Conservation (phyloP, 1,140 invertebrate species). For the Drosophila kanapiae region DNA sequence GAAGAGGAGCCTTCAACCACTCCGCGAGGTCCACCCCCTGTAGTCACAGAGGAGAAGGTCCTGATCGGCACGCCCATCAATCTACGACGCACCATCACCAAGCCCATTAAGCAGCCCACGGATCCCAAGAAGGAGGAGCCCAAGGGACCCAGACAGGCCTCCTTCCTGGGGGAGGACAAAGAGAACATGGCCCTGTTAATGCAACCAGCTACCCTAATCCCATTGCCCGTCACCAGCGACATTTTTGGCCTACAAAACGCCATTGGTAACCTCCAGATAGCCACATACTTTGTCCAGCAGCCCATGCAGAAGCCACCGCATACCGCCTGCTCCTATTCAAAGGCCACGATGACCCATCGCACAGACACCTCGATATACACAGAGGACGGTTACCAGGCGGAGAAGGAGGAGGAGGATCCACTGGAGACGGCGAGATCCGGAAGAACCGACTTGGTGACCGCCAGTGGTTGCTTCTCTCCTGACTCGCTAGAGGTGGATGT, state of each 20-base stretch:
- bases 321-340: conserved; percentile 51
- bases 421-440: conserved; percentile 27
- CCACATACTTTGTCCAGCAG: conserved; percentile 79
- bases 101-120: conserved; percentile 60
- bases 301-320: conserved; percentile 52
- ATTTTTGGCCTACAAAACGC: conserved; percentile 80
- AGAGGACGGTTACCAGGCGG: conserved; percentile 75
- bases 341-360: conserved; percentile 72
- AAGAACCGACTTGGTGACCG: conserved; percentile 41
- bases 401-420: conserved; percentile 64
- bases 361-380: conserved; percentile 76
- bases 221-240: conserved; percentile 78
- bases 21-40: conserved; percentile 26
- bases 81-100: conserved; percentile 72
- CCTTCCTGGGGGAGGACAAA: conserved; percentile 41
- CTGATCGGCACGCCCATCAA: conserved; percentile 84
- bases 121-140: conserved; percentile 12
- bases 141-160: conserved; percentile 2
- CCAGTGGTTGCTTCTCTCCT: conserved; percentile 64
- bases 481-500: conserved; percentile 64
- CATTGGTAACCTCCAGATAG: conserved; percentile 82
- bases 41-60: conserved; percentile 72
- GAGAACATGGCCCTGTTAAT: conserved; percentile 84
- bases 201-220: conserved; percentile 85
- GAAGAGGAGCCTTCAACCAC: conserved; percentile 16